These are phyloP conservation scores for Branchinecta lynchi DNA, from an alignment of 1,140 invertebrate genomes.

Conservation along the genomic window DNA sequence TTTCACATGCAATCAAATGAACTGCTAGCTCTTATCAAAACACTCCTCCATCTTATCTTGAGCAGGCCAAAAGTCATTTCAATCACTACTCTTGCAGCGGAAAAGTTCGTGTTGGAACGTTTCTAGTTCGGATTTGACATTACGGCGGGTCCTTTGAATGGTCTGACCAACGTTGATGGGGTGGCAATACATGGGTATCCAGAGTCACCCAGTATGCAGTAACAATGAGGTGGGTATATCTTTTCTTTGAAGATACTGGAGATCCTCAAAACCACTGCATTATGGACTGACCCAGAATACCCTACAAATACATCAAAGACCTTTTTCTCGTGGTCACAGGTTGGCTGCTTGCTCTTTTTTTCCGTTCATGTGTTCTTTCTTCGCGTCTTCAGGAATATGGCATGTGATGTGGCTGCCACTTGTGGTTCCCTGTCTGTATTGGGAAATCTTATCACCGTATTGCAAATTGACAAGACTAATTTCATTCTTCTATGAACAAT, in stretches of 20 bases:
- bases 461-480: not conserved
- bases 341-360: constrained; percentile 16
- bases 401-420: not conserved
- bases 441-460: not conserved
- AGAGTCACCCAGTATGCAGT: constrained; percentile 18
- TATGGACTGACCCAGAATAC: constrained; percentile 21
- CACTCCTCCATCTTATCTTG: constrained; percentile 16
- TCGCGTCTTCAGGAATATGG: not conserved
- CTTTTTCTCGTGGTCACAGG: constrained; percentile 18
- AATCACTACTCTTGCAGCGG: constrained; percentile 11
- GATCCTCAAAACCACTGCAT: constrained; percentile 20
- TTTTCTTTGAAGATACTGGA: constrained; percentile 10
- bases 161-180: constrained; percentile 13
- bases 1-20: constrained; percentile 14
- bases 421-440: not conserved
- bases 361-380: constrained; percentile 15
- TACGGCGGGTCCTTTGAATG: not conserved
- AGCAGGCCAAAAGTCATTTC: constrained; percentile 17
- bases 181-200: constrained; percentile 14
- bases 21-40: constrained; percentile 13
- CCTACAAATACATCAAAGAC: constrained; percentile 20
- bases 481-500: not conserved
- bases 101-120: constrained; percentile 4
- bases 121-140: constrained; percentile 3
- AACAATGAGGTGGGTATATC: not conserved